Conservation (phyloP, 2,888 invertebrate genomes). For the Serrognathus titanus region DNA sequence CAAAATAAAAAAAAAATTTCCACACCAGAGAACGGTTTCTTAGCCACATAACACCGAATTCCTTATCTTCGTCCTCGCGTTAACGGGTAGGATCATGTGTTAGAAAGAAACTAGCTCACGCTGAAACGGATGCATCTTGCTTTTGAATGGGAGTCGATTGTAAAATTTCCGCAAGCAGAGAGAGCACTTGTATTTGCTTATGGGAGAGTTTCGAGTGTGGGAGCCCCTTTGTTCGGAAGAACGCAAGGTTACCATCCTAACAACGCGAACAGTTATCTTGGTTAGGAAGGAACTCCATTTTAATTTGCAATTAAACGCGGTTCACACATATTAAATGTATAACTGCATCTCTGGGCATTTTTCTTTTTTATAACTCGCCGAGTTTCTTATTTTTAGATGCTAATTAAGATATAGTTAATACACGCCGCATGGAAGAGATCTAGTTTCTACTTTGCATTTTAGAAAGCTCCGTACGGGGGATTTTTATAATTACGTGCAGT, state of each 20-base stretch:
- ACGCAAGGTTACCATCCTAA: constrained; percentile 31
- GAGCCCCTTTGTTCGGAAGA: constrained; percentile 29
- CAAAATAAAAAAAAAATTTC: too few relatives aligned
- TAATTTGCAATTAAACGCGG: constrained; percentile 36
- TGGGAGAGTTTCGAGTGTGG: constrained; percentile 30
- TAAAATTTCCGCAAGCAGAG: constrained; percentile 23
- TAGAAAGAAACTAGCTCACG: too few relatives aligned
- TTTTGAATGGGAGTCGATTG: constrained; percentile 2
- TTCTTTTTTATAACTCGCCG: constrained; percentile 21
- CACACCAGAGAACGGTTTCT: too few relatives aligned
- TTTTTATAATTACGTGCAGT: too few relatives aligned
- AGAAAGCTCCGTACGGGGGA: constrained; percentile 2
- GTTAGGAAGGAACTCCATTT: constrained; percentile 31
- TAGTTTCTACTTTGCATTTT: constrained; percentile 11
- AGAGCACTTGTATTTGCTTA: background rate
- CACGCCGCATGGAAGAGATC: constrained; percentile 6
- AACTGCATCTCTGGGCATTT: constrained; percentile 29
- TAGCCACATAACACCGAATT: too few relatives aligned
- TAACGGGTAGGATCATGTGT: too few relatives aligned
- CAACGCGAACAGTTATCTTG: constrained; percentile 28
- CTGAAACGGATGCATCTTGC: too few relatives aligned
- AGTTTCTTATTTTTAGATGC: constrained; percentile 25
- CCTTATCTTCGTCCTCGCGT: too few relatives aligned
- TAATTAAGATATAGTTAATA: constrained; percentile 25
- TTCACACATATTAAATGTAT: constrained; percentile 37